Evolutionary conservation across 2,888 invertebrate genomes (phyloP).

Genomic region (Automeris io): DNA sequence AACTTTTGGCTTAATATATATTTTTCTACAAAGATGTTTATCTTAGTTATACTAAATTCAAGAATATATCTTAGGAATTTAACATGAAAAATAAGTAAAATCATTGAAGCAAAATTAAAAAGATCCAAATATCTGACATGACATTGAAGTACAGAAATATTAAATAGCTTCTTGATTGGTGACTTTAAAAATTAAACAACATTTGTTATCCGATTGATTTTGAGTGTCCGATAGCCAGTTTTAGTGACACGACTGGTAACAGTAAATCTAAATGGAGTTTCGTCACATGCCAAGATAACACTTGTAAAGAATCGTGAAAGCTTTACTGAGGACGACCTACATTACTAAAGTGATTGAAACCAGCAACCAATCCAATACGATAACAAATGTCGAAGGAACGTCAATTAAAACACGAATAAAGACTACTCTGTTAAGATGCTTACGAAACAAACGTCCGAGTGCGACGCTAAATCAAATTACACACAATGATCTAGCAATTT

Average conservation of each 20-base stretch:
- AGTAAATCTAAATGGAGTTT: conserved; percentile 49
- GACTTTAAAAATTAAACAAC: too few species aligned
- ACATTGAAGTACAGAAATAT: too few species aligned
- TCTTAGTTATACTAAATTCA: too few species aligned
- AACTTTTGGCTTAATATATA: too few species aligned
- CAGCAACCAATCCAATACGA: conserved; percentile 36
- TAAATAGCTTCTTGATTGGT: too few species aligned
- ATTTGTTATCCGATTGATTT: too few species aligned
- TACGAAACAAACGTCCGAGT: neutral
- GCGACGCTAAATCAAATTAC: conserved; percentile 8
- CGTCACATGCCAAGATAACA: conserved; percentile 57
- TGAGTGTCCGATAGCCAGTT: conserved; percentile 26
- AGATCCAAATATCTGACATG: too few species aligned
- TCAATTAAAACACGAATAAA: conserved; percentile 43
- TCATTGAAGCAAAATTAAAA: too few species aligned
- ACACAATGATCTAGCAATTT: neutral
- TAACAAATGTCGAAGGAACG: conserved; percentile 26
- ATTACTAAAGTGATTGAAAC: conserved; percentile 43
- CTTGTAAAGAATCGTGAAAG: conserved; percentile 39
- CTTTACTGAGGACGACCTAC: conserved; percentile 42
- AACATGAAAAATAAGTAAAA: too few species aligned
- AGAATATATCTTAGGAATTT: too few species aligned
- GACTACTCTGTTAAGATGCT: neutral
- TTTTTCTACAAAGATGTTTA: too few species aligned
- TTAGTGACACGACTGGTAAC: conserved; percentile 49